Evolutionary conservation across 2,797 vertebrate species (phyloP).

Genomic region (Mallotus villosus): DNA sequence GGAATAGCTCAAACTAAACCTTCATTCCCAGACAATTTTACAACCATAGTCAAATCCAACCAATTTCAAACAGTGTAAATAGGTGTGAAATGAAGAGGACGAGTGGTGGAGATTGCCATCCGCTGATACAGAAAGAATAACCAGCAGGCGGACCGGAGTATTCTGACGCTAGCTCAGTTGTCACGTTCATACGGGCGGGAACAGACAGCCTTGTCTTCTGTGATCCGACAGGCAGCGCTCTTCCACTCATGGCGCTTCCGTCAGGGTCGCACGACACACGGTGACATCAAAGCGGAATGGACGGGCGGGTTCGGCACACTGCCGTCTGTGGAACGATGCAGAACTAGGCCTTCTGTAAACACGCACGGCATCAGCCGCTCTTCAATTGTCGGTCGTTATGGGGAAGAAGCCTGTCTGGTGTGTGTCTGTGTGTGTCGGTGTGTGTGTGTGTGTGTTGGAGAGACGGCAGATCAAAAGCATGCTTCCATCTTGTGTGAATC

Average conservation of each 20-base stretch:
- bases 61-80: not conserved
- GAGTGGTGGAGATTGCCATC: not conserved
- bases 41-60: slow-evolving; percentile 8
- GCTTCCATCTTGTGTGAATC: slow-evolving; percentile 23
- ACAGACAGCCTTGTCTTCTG: too few species aligned
- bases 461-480: not conserved
- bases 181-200: not conserved
- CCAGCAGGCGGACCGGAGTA: not conserved
- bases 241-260: not conserved
- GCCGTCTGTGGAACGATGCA: not conserved
- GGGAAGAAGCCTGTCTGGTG: slow-evolving; percentile 7
- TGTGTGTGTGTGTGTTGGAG: not conserved
- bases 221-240: too few species aligned
- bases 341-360: slow-evolving; percentile 5
- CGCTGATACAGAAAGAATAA: not conserved
- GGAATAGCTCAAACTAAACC: not conserved
- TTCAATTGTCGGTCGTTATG: not conserved
- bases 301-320: not conserved
- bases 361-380: not conserved
- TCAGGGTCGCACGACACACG: not conserved
- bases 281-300: not conserved
- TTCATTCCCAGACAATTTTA: not conserved
- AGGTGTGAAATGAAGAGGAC: slow-evolving; percentile 21
- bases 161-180: not conserved
- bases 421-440: too few species aligned